A percentile compares a stretch with the other conserved stretches of the same genome.
These are phyloP conservation scores for Podarcis raffonei DNA, from an alignment of 2,113 vertebrate genomes.

Conservation along the genomic window DNA sequence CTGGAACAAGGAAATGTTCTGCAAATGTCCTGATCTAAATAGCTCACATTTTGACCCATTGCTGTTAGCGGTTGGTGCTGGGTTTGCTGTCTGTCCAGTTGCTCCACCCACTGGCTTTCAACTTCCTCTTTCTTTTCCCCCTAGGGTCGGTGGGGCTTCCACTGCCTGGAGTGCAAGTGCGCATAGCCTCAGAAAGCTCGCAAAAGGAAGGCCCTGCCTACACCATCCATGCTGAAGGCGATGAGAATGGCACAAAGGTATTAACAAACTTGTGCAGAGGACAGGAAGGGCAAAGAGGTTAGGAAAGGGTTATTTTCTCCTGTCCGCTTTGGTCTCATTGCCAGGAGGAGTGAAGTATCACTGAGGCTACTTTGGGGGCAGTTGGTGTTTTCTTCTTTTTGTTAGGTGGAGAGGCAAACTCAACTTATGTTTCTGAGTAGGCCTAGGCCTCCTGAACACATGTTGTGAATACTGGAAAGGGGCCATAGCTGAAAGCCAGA, in stretches of 20 bases:
- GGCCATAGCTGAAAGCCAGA: not conserved
- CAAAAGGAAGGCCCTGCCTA: conserved; percentile 41
- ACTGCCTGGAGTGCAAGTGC: conserved; percentile 84
- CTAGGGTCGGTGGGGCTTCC: conserved; percentile 92
- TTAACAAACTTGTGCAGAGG: not conserved
- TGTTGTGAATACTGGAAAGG: not conserved
- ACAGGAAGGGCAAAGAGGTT: not conserved
- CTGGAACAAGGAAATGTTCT: not conserved
- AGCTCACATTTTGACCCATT: no score
- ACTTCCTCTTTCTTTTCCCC: not conserved
- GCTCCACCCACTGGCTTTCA: not conserved
- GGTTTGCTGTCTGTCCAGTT: not conserved
- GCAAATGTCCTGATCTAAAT: not conserved
- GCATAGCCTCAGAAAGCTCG: conserved; percentile 78
- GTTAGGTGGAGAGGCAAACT: not conserved
- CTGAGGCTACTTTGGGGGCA: not conserved
- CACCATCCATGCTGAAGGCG: conserved; percentile 79
- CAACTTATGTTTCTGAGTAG: not conserved
- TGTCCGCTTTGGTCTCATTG: not conserved
- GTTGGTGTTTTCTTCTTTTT: not conserved
- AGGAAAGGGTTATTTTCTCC: not conserved
- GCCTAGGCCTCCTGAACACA: no score
- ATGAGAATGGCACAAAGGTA: conserved; percentile 82
- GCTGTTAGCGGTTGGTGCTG: no score
- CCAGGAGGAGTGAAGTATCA: no score